These are phyloP conservation scores for Tylochromis polylepis DNA, from an alignment of 2,113 vertebrate genomes.

Conservation along the genomic window DNA sequence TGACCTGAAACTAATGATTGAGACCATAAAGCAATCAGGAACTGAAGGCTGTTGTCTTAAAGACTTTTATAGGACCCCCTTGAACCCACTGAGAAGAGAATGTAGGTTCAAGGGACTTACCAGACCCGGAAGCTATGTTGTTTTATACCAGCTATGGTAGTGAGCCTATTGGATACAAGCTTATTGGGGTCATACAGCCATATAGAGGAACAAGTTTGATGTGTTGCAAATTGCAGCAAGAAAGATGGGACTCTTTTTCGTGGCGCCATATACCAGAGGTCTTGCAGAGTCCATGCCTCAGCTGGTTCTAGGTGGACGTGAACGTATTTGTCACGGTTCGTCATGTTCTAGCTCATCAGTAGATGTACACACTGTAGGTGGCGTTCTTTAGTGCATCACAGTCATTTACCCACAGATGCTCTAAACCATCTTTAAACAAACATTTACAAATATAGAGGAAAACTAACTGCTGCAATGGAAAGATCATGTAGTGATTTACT, in stretches of 20 bases:
- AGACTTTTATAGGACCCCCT: background rate
- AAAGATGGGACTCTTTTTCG: background rate
- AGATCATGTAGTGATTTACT: background rate
- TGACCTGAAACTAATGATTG: background rate
- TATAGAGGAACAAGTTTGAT: background rate
- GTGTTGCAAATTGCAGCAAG: background rate
- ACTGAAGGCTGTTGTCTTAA: background rate
- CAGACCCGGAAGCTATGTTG: background rate
- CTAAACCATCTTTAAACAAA: background rate
- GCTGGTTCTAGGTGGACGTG: background rate
- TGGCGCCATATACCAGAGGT: background rate
- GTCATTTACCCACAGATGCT: background rate
- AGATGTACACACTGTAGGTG: background rate
- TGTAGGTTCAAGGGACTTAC: background rate
- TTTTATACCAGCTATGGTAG: background rate
- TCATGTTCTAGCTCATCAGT: background rate
- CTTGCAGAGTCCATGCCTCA: background rate
- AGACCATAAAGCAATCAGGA: background rate
- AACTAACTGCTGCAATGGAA: background rate
- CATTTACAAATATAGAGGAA: background rate
- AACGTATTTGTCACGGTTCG: fast-evolving
- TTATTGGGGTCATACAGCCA: background rate
- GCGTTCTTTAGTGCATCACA: background rate
- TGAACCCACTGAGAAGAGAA: background rate
- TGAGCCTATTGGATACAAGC: background rate